Base-by-base conservation (phyloP, 2,113 vertebrate genomes). In the Macroglossus sobrinus region DNA sequence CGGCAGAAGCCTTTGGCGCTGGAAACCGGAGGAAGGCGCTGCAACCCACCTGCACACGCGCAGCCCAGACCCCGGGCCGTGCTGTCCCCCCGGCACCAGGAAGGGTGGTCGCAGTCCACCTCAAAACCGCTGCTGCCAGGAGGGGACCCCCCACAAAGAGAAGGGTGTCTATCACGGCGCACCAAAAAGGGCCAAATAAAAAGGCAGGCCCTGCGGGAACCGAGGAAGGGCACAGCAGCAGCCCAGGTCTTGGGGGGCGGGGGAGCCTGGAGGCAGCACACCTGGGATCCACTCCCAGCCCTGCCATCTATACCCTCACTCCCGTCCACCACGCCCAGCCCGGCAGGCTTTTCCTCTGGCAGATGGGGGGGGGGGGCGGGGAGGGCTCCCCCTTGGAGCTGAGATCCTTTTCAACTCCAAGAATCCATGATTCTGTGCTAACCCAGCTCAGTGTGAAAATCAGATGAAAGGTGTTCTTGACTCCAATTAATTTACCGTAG, bases 311-410 rank as follows among this genome's bases (percentile, higher is more conserved):
- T 26, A 35, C 38, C 9, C 28, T 10, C 24, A 14, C 55, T 24
- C 33, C 59, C 35, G 4, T 18, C 14, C 40, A 18, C 38, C 21
- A n/a, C 11, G 35, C 19, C 68, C 12, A 26, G 38, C 15, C 12
- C 13, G 13, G 13, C 38, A n/a, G 33, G 35, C 22, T 57, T 33
- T 47, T 33, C 28, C 63, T 40, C 76, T 43, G 28, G 35, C 93
- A 53, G 61, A 28, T 3, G 11, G 28, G 2, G 43, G 1, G 45
- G 33, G 12, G 38, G 11, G 19, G 4, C 4, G 11, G 26, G 2
- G 53, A 1, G 45, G 50, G 50, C 15, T 50, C 50, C 15, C 50
- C 50, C 50, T 16, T 50, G 50, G 50, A 50, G 50, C 13, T 14
- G 47, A 50, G 47, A 7, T 24, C 24, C 24, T 53, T 75, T 45